Conservation (phyloP, 2,797 vertebrate species). For the Taeniopygia guttata region DNA sequence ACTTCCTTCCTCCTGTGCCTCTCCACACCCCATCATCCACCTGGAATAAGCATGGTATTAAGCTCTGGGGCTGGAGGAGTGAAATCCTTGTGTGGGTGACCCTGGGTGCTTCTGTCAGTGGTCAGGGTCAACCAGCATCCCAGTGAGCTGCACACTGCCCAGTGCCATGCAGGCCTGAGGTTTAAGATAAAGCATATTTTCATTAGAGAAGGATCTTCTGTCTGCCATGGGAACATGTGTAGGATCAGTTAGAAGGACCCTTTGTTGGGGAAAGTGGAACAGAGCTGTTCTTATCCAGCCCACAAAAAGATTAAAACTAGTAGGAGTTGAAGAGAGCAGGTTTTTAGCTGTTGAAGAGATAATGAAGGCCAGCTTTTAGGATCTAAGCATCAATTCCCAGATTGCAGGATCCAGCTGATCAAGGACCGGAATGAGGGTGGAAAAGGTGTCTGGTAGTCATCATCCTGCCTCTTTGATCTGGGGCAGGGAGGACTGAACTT, state of each 20-base stretch:
- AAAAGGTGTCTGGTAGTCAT: constrained; percentile 58
- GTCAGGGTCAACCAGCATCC: background rate
- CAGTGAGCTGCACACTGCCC: background rate
- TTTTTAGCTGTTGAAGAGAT: constrained; percentile 12
- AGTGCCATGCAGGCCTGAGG: background rate
- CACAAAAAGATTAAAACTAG: background rate
- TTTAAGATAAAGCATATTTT: background rate
- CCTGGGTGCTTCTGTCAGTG: background rate
- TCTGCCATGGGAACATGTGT: background rate
- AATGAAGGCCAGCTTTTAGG: constrained; percentile 30
- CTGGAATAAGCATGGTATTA: background rate
- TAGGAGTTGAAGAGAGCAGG: background rate
- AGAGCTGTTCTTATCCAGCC: background rate
- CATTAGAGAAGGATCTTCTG: background rate
- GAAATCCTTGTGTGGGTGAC: background rate
- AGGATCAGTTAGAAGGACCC: constrained; percentile 27
- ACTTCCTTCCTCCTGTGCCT: background rate
- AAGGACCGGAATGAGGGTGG: background rate
- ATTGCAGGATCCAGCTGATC: background rate
- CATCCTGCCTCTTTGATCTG: constrained; percentile 33
- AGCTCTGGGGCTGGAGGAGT: background rate
- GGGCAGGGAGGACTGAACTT: background rate
- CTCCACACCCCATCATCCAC: background rate
- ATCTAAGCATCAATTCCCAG: constrained; percentile 35
- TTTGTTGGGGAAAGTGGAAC: constrained; percentile 25